phyloP scores from a whole-genome alignment of 1,140 invertebrate species.

The Elymnias hypermnestra region DNA sequence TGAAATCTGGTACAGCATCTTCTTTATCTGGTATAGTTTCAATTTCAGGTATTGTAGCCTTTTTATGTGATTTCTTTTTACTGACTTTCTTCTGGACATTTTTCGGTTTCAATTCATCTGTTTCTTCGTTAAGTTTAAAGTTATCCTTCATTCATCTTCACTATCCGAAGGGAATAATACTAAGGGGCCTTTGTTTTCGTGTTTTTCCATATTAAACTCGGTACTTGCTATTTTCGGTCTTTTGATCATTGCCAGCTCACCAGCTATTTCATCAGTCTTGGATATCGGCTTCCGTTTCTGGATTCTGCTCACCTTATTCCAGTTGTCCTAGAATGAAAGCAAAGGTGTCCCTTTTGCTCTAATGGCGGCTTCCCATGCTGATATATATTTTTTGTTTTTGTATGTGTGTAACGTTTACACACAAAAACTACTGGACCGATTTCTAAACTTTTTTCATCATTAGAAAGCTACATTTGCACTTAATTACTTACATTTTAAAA shows the following conservation, averaged over 20 bases:
- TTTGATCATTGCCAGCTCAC: slow-evolving; percentile 79
- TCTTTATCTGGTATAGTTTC: slow-evolving; percentile 58
- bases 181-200: slow-evolving; percentile 71
- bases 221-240: slow-evolving; percentile 56
- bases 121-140: slow-evolving; percentile 45
- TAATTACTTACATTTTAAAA: too few species aligned
- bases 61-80: slow-evolving; percentile 35
- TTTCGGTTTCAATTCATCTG: slow-evolving; percentile 39
- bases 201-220: slow-evolving; percentile 35
- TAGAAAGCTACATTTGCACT: too few species aligned
- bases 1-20: slow-evolving; percentile 76
- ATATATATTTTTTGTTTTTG: slow-evolving; percentile 82
- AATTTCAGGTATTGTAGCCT: slow-evolving; percentile 25
- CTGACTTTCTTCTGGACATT: slow-evolving; percentile 45
- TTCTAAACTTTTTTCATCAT: too few species aligned
- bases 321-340: slow-evolving; percentile 82
- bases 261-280: slow-evolving; percentile 80
- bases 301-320: slow-evolving; percentile 84
- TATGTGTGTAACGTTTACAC: too few species aligned
- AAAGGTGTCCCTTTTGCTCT: slow-evolving; percentile 84
- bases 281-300: slow-evolving; percentile 83
- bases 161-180: slow-evolving; percentile 81
- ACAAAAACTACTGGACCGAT: too few species aligned
- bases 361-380: slow-evolving; percentile 86
- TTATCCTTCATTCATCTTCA: slow-evolving; percentile 75